These are phyloP conservation scores for Trachelus stipa DNA, from an alignment of 2,888 invertebrate genomes.

Conservation along the genomic window DNA sequence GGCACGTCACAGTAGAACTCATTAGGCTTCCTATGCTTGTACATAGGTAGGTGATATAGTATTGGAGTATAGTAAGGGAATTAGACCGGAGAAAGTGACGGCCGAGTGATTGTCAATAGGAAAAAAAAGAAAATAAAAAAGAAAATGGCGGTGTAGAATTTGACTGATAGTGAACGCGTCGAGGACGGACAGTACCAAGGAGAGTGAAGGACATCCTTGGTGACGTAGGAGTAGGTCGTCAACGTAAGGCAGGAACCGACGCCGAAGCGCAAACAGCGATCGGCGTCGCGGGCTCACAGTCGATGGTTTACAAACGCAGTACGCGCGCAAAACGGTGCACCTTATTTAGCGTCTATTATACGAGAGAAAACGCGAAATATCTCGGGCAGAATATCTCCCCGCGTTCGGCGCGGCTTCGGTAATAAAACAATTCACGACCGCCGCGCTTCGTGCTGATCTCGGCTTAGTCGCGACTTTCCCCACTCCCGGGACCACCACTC, in stretches of 20 bases:
- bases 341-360: conserved; percentile 51
- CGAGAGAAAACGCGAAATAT: conserved; percentile 51
- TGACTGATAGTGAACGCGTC: not conserved
- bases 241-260: not conserved
- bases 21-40: not conserved
- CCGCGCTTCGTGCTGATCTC: conserved; percentile 42
- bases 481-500: conserved; percentile 21
- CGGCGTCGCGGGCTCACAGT: not conserved
- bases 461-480: conserved; percentile 28
- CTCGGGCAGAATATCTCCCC: conserved; percentile 46
- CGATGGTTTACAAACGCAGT: not conserved
- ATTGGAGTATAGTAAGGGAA: not conserved
- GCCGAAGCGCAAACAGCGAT: not conserved
- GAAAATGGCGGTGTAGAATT: not conserved
- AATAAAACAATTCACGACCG: conserved; percentile 53
- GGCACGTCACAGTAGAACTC: not conserved
- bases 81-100: not conserved
- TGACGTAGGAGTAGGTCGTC: not conserved
- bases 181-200: not conserved
- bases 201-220: not conserved
- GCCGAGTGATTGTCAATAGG: not conserved
- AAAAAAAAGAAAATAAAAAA: not conserved
- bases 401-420: conserved; percentile 36
- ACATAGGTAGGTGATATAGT: not conserved
- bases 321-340: conserved; percentile 25